A percentile compares a stretch with the other conserved stretches of the same genome.
phyloP scores from a whole-genome alignment of 2,113 vertebrate species.

The Neogobius melanostomus region DNA sequence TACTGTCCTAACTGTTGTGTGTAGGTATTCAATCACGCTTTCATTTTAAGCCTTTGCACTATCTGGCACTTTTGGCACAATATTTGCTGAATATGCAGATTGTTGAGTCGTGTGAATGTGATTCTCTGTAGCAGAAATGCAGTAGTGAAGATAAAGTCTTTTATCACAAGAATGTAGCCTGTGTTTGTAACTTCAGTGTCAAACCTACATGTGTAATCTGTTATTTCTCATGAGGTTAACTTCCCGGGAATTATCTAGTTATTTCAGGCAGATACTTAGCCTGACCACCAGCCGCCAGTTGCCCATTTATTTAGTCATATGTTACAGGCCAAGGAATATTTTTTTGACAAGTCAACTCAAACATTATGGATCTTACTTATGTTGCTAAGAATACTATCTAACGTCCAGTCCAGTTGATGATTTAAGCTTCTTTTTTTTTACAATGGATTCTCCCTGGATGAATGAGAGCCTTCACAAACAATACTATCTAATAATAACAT shows the following conservation, averaged over 20 bases:
- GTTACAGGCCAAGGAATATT: no score
- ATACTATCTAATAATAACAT: background rate
- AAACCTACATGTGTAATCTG: background rate
- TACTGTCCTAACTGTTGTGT: no score
- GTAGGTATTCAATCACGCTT: no score
- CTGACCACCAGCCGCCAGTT: background rate
- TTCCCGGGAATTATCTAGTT: background rate
- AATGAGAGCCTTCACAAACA: background rate
- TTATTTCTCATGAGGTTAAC: background rate
- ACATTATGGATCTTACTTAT: no score
- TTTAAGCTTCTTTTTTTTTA: background rate
- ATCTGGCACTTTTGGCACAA: no score
- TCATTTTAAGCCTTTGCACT: no score
- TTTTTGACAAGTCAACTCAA: no score
- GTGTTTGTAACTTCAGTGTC: background rate
- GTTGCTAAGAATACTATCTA: no score
- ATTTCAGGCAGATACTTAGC: background rate
- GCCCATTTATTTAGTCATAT: no score
- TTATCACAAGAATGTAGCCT: conserved; percentile 5
- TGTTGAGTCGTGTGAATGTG: background rate
- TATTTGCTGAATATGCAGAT: background rate
- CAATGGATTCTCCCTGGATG: no score
- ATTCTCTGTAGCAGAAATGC: background rate
- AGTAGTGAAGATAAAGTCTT: conserved; percentile 3
- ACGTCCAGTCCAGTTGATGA: no score